These are phyloP conservation scores for Cygnus olor DNA, from an alignment of 2,797 vertebrate genomes.

Conservation along the genomic window DNA sequence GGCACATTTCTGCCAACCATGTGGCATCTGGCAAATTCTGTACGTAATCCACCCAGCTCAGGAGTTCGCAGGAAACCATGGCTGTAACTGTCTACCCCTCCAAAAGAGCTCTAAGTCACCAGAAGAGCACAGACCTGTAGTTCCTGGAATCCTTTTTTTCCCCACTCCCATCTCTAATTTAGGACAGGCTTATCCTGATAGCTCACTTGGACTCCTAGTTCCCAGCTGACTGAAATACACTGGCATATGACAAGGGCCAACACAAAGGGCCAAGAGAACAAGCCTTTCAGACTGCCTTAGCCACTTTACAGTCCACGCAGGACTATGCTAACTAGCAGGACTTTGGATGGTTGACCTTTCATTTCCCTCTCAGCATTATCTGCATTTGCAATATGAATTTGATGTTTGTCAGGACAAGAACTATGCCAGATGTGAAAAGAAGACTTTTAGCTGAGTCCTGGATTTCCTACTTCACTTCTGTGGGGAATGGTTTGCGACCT, in stretches of 20 bases:
- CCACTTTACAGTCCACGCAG: constrained; percentile 38
- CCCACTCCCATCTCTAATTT: neutral
- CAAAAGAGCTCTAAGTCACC: neutral
- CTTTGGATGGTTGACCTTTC: constrained; percentile 44
- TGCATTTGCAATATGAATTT: constrained; percentile 47
- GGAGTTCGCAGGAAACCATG: neutral
- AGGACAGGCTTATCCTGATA: constrained; percentile 2
- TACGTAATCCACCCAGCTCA: neutral
- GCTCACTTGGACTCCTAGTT: neutral
- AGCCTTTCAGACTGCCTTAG: neutral
- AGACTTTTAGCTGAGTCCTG: constrained; percentile 64
- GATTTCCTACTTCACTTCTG: constrained; percentile 73
- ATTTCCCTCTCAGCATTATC: constrained; percentile 64
- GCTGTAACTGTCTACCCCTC: neutral
- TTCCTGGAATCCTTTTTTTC: neutral
- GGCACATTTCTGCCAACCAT: neutral
- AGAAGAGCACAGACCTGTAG: neutral
- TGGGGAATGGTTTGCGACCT: constrained; percentile 60
- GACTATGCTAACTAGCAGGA: constrained; percentile 18
- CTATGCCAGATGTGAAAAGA: constrained; percentile 70
- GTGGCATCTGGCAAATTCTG: neutral
- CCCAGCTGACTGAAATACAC: neutral
- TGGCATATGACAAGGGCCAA: neutral
- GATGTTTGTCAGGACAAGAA: constrained; percentile 52
- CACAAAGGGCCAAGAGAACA: neutral